These are phyloP conservation scores for Ditula angustiorana DNA, from an alignment of 2,888 invertebrate genomes.

Conservation along the genomic window DNA sequence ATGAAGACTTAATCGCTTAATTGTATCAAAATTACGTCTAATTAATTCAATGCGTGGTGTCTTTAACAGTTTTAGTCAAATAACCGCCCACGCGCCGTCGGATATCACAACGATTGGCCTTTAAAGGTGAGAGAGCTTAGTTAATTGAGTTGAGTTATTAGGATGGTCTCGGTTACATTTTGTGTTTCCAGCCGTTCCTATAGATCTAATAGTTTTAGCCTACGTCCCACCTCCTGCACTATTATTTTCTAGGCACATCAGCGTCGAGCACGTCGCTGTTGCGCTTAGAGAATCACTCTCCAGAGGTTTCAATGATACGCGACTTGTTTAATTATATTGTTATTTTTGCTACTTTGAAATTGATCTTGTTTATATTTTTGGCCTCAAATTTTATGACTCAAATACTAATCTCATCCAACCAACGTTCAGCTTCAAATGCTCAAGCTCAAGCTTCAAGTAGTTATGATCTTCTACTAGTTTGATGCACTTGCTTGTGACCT, in stretches of 20 bases:
- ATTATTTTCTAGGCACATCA: neutral
- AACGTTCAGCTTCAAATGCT: no score
- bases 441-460: no score
- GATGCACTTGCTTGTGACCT: neutral
- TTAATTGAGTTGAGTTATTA: constrained; percentile 25
- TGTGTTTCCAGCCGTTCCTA: neutral
- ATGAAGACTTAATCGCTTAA: constrained; percentile 13
- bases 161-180: constrained; percentile 18
- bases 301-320: no score
- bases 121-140: constrained; percentile 44
- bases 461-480: neutral
- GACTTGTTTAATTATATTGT: no score
- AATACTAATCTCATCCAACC: no score
- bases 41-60: constrained; percentile 18
- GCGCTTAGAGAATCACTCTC: no score
- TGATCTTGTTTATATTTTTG: no score
- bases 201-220: neutral
- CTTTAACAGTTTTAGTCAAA: constrained; percentile 24
- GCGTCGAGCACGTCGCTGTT: no score
- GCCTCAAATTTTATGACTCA: no score
- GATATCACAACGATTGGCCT: constrained; percentile 42
- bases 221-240: no score
- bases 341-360: no score
- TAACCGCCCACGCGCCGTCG: constrained; percentile 38
- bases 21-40: neutral